Evolutionary conservation across 92 coral and sea anemone genomes (phyloP), one percentile per base, ranked within the genome.

Genomic region (Metridium senile): DNA sequence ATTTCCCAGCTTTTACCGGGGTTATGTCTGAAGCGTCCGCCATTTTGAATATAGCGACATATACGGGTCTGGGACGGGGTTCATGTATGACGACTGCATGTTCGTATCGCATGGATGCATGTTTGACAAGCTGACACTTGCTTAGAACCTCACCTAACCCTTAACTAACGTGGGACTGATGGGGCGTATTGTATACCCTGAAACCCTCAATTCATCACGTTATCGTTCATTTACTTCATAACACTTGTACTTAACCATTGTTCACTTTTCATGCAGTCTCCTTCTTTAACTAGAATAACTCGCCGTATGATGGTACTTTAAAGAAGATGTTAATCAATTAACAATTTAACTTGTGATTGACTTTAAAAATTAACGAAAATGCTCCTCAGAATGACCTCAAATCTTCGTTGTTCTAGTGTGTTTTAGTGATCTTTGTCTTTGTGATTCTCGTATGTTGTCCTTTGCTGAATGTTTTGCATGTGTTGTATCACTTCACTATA

Each of bases 351-450:
- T 1, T 2, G 9, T 28, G 16, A 63, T 31, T 29, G 35, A 28
- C 22, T 39, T 29, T 63, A 30, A 1, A 23, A 63, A 28, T 63
- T 73, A 73, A 73, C 68, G 19, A 21, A 58, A 73, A 73, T 22
- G 78, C 78, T 73, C 78, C 78, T 73, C 78, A 73, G 78, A 73
- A 73, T 73, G 69, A 0, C 4, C 26, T 28, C 8, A 54, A 54
- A 4, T 54, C 26, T 27, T 63, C 22, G 45, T 31, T 39, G 65
- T 25, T 4, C 26, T 26, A 6, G 21, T 58, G 30, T 1, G 30
- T 4, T 21, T 58, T 25, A 11, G 21, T 25, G 31, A 45, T 58
- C 20, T 21, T 59, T 26, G 17, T 19, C 9, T 63, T 30, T 26
- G 8, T 63, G 43, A 6, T 61, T 61, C n/a, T 61, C 43, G 17